Evolutionary conservation across 2,888 invertebrate species (phyloP).

Genomic region (Euplexia lucipara): DNA sequence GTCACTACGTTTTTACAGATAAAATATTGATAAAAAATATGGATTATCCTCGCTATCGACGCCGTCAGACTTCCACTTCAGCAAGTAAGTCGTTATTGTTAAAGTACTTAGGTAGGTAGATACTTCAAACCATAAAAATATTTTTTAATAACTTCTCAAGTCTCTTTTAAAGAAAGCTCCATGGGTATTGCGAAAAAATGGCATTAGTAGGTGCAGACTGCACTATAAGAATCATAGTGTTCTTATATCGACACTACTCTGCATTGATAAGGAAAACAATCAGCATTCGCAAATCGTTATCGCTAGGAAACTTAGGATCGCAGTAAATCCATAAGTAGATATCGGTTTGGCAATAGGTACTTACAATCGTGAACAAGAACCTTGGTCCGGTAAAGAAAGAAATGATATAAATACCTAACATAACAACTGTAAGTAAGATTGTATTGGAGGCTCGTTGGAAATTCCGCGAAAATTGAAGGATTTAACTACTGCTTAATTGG

Average conservation of each 20-base stretch:
- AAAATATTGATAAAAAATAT: too few relatives aligned
- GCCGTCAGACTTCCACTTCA: too few relatives aligned
- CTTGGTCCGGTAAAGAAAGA: neutral
- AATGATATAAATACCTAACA: neutral
- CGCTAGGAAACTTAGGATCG: neutral
- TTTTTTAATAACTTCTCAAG: too few relatives aligned
- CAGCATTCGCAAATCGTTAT: slow-evolving; percentile 8
- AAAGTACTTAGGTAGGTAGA: too few relatives aligned
- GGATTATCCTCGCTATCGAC: too few relatives aligned
- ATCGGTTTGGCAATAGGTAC: neutral
- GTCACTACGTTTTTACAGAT: too few relatives aligned
- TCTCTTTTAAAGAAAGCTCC: too few relatives aligned
- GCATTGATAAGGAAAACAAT: slow-evolving; percentile 32
- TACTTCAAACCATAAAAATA: too few relatives aligned
- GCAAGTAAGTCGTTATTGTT: too few relatives aligned
- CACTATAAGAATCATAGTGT: slow-evolving; percentile 25
- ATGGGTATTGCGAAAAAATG: too few relatives aligned
- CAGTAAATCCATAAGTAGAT: neutral
- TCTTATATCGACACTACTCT: slow-evolving; percentile 3
- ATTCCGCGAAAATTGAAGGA: neutral
- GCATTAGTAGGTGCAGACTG: neutral
- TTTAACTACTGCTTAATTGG: slow-evolving; percentile 26
- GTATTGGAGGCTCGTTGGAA: neutral
- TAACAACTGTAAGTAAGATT: neutral
- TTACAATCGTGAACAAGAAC: neutral